phyloP scores from a whole-genome alignment of 2,888 invertebrate genomes.

The Drosophila glabriapex region DNA sequence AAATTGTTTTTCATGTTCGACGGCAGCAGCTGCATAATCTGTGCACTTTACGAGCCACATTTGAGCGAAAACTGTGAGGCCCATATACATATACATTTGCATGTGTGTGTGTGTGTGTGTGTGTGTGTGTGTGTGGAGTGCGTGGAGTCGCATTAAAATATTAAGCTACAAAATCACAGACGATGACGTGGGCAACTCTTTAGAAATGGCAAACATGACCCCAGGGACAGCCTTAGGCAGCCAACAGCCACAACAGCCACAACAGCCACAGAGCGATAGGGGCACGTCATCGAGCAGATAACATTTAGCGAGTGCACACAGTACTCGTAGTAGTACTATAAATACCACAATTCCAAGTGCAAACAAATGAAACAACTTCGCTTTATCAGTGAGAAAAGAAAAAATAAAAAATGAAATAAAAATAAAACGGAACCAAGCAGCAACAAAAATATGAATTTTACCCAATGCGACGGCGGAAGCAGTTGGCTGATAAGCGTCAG shows the following conservation, averaged over 20 bases:
- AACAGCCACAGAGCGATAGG: slow-evolving; percentile 15
- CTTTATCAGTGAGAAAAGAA: slow-evolving; percentile 55
- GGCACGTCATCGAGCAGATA: slow-evolving; percentile 45
- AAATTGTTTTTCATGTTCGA: slow-evolving; percentile 80
- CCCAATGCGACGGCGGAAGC: slow-evolving; percentile 45
- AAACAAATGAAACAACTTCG: slow-evolving; percentile 65
- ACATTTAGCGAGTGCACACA: slow-evolving; percentile 24
- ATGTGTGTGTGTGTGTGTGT: slow-evolving; percentile 3
- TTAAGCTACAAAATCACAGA: neutral
- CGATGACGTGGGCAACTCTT: slow-evolving; percentile 41
- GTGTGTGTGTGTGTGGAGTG: slow-evolving; percentile 11
- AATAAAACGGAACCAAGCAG: slow-evolving; percentile 2
- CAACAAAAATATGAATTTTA: slow-evolving; percentile 34
- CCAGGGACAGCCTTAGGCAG: neutral
- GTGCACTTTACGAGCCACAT: slow-evolving; percentile 66
- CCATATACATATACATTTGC: neutral
- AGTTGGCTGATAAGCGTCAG: slow-evolving; percentile 5
- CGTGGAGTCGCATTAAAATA: slow-evolving; percentile 5
- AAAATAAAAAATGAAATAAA: slow-evolving; percentile 6
- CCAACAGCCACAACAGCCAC: neutral
- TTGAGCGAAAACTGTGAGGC: slow-evolving; percentile 36
- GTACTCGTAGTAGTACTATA: slow-evolving; percentile 46
- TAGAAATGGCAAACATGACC: neutral
- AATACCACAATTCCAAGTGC: slow-evolving; percentile 73
- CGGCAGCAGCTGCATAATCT: slow-evolving; percentile 76